Base-by-base conservation (phyloP, 2,797 vertebrate genomes). In the Chelonia mydas region DNA sequence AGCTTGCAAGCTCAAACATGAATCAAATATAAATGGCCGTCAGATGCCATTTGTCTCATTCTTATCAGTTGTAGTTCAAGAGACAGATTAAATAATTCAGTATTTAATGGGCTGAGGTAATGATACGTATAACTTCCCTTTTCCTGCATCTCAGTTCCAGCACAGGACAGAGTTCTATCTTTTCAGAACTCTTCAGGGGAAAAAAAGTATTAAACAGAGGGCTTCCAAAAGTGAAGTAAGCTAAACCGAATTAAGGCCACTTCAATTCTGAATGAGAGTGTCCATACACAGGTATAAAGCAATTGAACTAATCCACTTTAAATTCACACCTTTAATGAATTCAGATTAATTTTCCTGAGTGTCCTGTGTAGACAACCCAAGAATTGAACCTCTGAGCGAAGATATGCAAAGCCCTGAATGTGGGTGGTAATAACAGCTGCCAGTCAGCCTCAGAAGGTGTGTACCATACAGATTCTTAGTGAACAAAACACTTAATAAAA, bases 31-130 rank as follows among this genome's bases (percentile, higher is more conserved):
- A 80, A 95, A 92, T 45, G 50, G 55, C 28, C 23, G 54, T 53
- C 77, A 91, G 49, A 59, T 53, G 83, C 21, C 50, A 11, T 41
- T 83, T 85, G 45, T 53, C 84, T 91, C 11, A 0, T 41, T 87
- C 61, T 41, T 87, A 47, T 72, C 61, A 93, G 57, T 87, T 88
- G 68, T 79, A 79, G 86, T 61, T 94, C 80, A 90, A 89, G 57
- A 79, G 61, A 31, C 53, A 87, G 72, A 83, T 85, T 92, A 82
- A 85, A 86, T 87, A 83, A 81, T 61, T 81, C 0, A 0, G 47
- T 88, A 91, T 87, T 19, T 57, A 86, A 81, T 61, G 49, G 93
- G 59, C 9, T 95, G 27, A 83, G 55, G 74, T 68, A 68, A 68
- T 68, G 19, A 68, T 37, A 68, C 37, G n/a, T n/a, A 37, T 68